phyloP scores from a whole-genome alignment of 2,113 vertebrate genomes.

The Pseudorhombus dupliciocellatus region DNA sequence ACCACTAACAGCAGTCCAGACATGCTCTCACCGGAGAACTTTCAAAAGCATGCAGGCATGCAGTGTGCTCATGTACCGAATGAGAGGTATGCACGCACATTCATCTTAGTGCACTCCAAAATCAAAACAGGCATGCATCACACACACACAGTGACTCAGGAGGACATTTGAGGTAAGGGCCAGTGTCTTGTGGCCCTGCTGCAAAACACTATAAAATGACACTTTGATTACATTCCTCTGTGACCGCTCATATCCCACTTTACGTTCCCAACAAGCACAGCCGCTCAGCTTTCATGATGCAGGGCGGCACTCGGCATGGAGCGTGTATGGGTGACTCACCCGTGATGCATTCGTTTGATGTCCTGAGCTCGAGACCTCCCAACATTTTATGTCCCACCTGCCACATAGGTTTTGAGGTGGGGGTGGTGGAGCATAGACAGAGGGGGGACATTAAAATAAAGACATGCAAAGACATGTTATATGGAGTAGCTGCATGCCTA shows the following conservation, averaged over 20 bases:
- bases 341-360: constrained; percentile 71
- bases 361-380: constrained; percentile 57
- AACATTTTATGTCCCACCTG: constrained; percentile 73
- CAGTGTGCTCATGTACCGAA: constrained; percentile 37
- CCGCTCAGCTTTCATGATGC: constrained; percentile 47
- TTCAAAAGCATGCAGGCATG: constrained; percentile 48
- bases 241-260: constrained; percentile 49
- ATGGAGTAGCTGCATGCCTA: constrained; percentile 27
- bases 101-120: constrained; percentile 29
- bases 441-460: constrained; percentile 16
- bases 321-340: constrained; percentile 57
- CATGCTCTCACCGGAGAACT: constrained; percentile 37
- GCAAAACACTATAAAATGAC: constrained; percentile 58
- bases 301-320: constrained; percentile 47
- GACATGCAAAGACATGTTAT: constrained; percentile 21
- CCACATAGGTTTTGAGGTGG: constrained; percentile 33
- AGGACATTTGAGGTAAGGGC: constrained; percentile 43
- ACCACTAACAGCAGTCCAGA: constrained; percentile 15
- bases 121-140: constrained; percentile 43
- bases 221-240: constrained; percentile 72
- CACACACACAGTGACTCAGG: constrained; percentile 21
- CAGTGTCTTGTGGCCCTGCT: constrained; percentile 39
- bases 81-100: constrained; percentile 45
- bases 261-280: constrained; percentile 40
- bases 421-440: not conserved